Evolutionary conservation across 2,888 invertebrate genomes (phyloP), one percentile per base, ranked within the genome.

Genomic region (Drosophila lutescens): DNA sequence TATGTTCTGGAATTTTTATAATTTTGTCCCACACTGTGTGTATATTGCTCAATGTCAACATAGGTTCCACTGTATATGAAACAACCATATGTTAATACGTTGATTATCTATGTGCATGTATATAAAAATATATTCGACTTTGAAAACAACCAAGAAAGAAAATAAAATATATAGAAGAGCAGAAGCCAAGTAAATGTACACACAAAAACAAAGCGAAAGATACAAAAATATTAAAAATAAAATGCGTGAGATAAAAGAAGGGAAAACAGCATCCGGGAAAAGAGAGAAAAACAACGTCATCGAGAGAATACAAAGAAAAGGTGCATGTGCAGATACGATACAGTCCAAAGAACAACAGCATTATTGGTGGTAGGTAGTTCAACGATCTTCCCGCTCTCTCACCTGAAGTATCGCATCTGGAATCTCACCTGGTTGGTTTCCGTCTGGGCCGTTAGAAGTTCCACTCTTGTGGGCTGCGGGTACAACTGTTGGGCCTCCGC

Each of bases 391-490:
- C 30, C 32, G 41, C 66, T 58, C 59, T 32, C 50, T 61, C 61
- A 61, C 46, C 46, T 63, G 66, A 20, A 44, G n/a, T 36, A 34
- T 40, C 32, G 61, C 32, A 30, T 34, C 20, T n/a, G 30, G 17
- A 47, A 26, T 54, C 89, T 89, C 74, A 86, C 85, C 85, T 89
- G 76, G 66, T 68, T 73, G 12, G 53, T 12, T 49, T 83, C 73
- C 61, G 84, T 84, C 54, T 88, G 89, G 20, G 58, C 51, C 51
- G 73, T 40, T 13, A 74, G 59, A 58, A 88, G 70, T 71, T 83
- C 89, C 46, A 73, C 73, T 47, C 88, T 56, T 38, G 58, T 86
- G 43, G 60, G 67, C 44, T 55, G 59, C 12, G 78, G 70, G 49
- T 83, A 86, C 49, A 86, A 74, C 54, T 74, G 80, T 66, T 86